These are phyloP conservation scores for Muschampia plurimacula DNA, from an alignment of 2,888 invertebrate species.

Conservation along the genomic window DNA sequence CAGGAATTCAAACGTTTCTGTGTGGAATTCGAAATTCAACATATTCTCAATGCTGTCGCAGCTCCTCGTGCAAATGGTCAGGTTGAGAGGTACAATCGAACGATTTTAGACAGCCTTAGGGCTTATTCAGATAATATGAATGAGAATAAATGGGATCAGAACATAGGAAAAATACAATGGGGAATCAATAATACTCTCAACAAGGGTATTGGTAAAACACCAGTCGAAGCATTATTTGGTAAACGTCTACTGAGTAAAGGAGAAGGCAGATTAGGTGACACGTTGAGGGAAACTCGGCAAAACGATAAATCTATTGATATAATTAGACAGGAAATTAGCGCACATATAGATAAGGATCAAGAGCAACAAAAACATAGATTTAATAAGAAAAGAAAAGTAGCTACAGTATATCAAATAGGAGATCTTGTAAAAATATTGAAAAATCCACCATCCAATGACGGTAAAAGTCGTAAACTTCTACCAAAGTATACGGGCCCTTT, in stretches of 20 bases:
- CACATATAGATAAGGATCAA: conserved; percentile 9
- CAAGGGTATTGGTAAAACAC: conserved; percentile 39
- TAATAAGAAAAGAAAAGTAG: conserved; percentile 9
- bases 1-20: conserved; percentile 23
- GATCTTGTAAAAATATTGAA: conserved; percentile 27
- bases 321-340: conserved; percentile 24
- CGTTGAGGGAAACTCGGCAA: conserved; percentile 13
- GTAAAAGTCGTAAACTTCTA: conserved; percentile 29
- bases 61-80: conserved; percentile 49
- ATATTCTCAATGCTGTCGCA: conserved; percentile 46
- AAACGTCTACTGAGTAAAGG: conserved; percentile 29
- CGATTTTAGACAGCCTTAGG: conserved; percentile 33
- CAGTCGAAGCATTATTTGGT: conserved; percentile 42
- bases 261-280: conserved; percentile 34
- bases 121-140: conserved; percentile 13
- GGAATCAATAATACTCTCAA: conserved; percentile 43
- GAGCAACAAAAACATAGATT: conserved; percentile 1
- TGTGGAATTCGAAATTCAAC: conserved; percentile 21
- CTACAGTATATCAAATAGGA: conserved; percentile 15
- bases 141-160: conserved; percentile 39
- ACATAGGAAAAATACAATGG: conserved; percentile 39
- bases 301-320: neutral
- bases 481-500: conserved; percentile 32
- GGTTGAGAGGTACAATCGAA: conserved; percentile 45
- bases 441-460: conserved; percentile 11